These are phyloP conservation scores for Halictus rubicundus DNA, from an alignment of 1,140 invertebrate species.

Conservation along the genomic window DNA sequence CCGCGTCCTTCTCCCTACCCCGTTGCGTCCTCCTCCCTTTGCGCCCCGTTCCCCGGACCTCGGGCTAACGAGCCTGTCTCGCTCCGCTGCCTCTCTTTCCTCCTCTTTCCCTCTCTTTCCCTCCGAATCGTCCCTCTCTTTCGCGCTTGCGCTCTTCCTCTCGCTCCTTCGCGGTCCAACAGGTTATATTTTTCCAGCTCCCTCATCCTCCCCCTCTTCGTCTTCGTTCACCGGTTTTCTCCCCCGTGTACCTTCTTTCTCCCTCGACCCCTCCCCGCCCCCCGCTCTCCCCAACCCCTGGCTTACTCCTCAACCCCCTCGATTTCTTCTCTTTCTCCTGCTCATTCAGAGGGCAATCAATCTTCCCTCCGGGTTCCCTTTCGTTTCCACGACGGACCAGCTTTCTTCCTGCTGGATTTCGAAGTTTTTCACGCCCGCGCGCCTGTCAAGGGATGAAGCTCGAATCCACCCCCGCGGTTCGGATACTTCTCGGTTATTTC, in stretches of 20 bases:
- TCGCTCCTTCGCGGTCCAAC: slow-evolving; percentile 76
- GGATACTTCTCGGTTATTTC: not conserved
- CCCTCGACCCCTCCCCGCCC: slow-evolving; percentile 21
- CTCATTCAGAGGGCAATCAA: slow-evolving; percentile 23
- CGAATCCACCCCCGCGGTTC: not conserved
- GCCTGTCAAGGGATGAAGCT: slow-evolving; percentile 39
- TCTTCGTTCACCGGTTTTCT: slow-evolving; percentile 40
- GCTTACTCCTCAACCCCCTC: slow-evolving; percentile 6
- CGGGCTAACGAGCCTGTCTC: slow-evolving; percentile 30
- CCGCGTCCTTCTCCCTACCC: slow-evolving; percentile 51
- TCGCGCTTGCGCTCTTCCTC: slow-evolving; percentile 43
- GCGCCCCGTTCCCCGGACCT: not conserved
- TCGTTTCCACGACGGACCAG: slow-evolving; percentile 34
- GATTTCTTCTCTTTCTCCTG: not conserved
- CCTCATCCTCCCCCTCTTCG: slow-evolving; percentile 22
- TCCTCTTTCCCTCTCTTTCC: slow-evolving; percentile 58
- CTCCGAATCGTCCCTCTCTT: slow-evolving; percentile 32
- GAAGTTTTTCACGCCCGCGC: slow-evolving; percentile 61
- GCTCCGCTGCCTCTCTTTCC: slow-evolving; percentile 34
- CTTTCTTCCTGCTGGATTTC: slow-evolving; percentile 52
- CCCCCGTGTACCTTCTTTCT: not conserved
- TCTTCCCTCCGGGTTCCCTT: slow-evolving; percentile 36
- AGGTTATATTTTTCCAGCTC: slow-evolving; percentile 78
- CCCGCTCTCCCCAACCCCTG: slow-evolving; percentile 12
- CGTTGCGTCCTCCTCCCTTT: slow-evolving; percentile 30